A percentile compares a stretch with the other conserved stretches of the same genome.
Evolutionary conservation across 2,797 vertebrate genomes (phyloP).

Genomic region (Rousettus madagascariensis): DNA sequence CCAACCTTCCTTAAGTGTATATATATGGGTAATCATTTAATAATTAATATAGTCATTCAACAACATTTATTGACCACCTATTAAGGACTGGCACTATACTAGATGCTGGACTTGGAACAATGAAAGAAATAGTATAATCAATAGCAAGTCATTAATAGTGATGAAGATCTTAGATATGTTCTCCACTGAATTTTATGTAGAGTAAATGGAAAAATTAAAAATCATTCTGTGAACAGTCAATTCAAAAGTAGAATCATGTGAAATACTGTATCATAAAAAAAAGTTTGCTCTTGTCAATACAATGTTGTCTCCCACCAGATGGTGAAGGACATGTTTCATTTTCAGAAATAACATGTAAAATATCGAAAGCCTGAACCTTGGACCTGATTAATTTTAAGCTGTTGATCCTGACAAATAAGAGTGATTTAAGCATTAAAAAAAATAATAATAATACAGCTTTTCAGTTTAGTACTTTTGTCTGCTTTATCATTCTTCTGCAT

Average conservation of each 20-base stretch:
- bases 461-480: not conserved
- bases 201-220: not conserved
- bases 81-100: not conserved
- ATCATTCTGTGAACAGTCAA: not conserved
- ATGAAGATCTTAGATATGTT: not conserved
- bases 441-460: not conserved
- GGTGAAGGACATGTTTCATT: not conserved
- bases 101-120: not conserved
- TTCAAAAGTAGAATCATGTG: not conserved
- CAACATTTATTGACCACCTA: not conserved
- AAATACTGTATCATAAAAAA: not conserved
- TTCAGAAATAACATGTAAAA: not conserved
- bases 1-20: not conserved
- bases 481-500: not conserved
- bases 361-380: conserved; percentile 13
- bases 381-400: conserved; percentile 23
- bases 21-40: not conserved
- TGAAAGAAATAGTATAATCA: not conserved
- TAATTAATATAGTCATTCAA: not conserved
- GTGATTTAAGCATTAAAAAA: not conserved
- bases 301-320: not conserved
- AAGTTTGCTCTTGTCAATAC: not conserved
- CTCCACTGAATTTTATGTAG: not conserved
- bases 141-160: not conserved
- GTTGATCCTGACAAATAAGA: not conserved